Percentiles rank a stretch among this genome's conserved stretches.
Evolutionary conservation across 2,113 vertebrate species (phyloP).

Genomic region (Grus americana): DNA sequence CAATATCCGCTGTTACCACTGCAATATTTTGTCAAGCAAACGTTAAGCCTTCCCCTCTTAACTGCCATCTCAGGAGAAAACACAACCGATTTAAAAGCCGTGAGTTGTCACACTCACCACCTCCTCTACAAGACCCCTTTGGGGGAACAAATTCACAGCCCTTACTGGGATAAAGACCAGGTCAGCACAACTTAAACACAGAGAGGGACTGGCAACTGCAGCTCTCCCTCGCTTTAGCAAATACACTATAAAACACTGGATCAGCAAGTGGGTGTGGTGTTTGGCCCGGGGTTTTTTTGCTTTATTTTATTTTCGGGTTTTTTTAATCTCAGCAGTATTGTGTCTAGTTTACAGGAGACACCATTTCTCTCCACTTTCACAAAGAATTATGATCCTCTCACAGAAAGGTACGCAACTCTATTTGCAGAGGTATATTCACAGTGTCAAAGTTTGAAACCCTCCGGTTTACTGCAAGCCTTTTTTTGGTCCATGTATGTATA

Average conservation of each 20-base stretch:
- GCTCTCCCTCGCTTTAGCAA: not conserved
- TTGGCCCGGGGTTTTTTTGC: not conserved
- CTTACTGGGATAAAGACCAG: not conserved
- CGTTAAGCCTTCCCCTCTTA: not conserved
- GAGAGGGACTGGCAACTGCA: not conserved
- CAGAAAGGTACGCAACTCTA: not conserved
- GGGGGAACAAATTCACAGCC: not conserved
- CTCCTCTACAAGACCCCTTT: not conserved
- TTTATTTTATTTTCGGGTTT: not conserved
- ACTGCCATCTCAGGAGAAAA: not conserved
- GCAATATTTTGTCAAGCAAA: not conserved
- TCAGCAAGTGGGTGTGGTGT: not conserved
- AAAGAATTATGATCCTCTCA: not conserved
- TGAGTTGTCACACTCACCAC: not conserved
- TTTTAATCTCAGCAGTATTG: not conserved
- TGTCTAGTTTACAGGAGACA: not conserved
- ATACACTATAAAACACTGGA: not conserved
- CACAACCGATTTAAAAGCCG: not conserved
- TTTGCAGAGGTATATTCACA: not conserved
- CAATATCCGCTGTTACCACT: not conserved
- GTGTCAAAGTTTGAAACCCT: not conserved
- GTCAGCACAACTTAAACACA: not conserved
- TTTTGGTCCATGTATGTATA: not conserved
- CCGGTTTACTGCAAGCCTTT: not conserved
- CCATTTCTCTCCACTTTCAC: not conserved